Evolutionary conservation across 2,797 vertebrate genomes (phyloP).

Genomic region (Etheostoma perlongum): DNA sequence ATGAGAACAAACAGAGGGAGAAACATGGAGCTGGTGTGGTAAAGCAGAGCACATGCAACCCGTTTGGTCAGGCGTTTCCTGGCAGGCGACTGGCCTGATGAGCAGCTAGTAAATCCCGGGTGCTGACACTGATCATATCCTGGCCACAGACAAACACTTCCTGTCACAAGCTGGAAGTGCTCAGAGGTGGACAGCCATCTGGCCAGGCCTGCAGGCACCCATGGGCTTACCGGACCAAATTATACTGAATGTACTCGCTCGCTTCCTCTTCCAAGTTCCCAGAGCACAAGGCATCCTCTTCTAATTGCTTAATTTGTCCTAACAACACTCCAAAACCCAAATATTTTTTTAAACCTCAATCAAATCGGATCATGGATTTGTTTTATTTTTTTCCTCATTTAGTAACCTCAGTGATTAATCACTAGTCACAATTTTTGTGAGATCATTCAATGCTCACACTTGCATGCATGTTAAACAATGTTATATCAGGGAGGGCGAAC

Average conservation of each 20-base stretch:
- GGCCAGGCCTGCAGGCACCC: conserved; percentile 47
- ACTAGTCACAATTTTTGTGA: not conserved
- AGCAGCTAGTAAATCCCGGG: conserved; percentile 23
- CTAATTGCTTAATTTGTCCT: not conserved
- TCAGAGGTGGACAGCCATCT: conserved; percentile 56
- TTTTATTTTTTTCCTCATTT: not conserved
- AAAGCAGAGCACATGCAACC: not conserved
- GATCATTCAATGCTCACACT: not conserved
- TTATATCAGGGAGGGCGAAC: conserved; percentile 5
- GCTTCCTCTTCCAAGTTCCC: conserved; percentile 19
- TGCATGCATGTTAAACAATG: not conserved
- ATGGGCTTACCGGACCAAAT: conserved; percentile 43
- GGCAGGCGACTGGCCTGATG: conserved; percentile 48
- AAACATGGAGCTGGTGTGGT: not conserved
- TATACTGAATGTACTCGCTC: conserved; percentile 27
- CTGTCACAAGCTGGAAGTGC: conserved; percentile 46
- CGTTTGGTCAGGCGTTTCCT: conserved; percentile 39
- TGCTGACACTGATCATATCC: conserved; percentile 58
- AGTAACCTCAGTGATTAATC: not conserved
- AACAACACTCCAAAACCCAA: not conserved
- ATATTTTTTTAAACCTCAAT: not conserved
- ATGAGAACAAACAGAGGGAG: conserved; percentile 22
- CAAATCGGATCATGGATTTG: not conserved
- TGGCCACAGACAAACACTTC: conserved; percentile 57
- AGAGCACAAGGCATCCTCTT: not conserved